Base-by-base conservation (phyloP, 2,888 invertebrate genomes). In the Keiferia lycopersicella region DNA sequence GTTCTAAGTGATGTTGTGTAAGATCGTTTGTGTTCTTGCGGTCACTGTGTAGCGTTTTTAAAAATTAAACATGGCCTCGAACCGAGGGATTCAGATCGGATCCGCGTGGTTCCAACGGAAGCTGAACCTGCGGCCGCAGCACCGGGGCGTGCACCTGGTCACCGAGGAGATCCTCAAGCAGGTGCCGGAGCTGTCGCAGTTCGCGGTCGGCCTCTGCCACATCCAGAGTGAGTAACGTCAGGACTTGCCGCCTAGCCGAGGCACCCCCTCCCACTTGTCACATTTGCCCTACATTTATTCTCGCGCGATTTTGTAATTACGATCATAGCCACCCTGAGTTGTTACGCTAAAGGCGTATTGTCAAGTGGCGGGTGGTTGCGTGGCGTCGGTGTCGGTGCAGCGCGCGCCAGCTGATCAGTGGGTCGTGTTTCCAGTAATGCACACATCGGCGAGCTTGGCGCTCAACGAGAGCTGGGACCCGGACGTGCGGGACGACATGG, bases 391-490 rank as follows among this genome's bases (percentile, higher is more conserved):
- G n/a, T 12, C 12, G 20, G 4, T 16, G 30, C 11, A 12, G 51
- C 66, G 67, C 67, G 64, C 66, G 71, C 72, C 84, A 85, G 85
- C 84, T 87, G 84, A 86, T 82, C 76, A 64, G 74, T 66, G 67
- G 72, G 70, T 75, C 80, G 76, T 83, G 83, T 75, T 94, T 94
- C 79, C 94, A 98, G 98, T 99, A 91, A 95, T 98, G 92, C 98
- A 98, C 93, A 99, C 98, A 82, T 98, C 98, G 82, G 98, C 98
- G 85, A 98, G 98, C 93, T 94, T 99, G 88, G 97, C 98, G 76
- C 93, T 98, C 86, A 98, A 98, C 91, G 98, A 98, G 94, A 98
- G 98, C 92, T 98, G 98, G 98, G 98, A 98, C 93, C 98, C 98
- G 71, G 97, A 98, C 91, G 98, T 98, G 69, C 94, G 98, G 92